Conservation (phyloP, 2,113 vertebrate species). For the Crotalus viridis region DNA sequence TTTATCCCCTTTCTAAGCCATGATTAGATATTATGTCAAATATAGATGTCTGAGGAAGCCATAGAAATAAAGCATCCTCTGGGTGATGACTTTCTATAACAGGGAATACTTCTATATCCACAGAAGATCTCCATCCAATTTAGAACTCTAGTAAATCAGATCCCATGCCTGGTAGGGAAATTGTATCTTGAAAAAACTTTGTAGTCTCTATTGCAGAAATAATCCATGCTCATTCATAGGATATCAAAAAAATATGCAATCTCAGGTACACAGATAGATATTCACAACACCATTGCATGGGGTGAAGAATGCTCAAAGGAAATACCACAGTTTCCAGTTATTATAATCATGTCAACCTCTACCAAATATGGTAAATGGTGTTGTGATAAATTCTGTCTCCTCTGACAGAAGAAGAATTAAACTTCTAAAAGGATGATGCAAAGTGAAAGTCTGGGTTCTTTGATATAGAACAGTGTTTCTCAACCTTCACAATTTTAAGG, state of each 20-base stretch:
- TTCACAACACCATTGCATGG: neutral
- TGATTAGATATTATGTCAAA: neutral
- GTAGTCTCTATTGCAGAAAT: neutral
- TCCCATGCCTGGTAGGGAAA: neutral
- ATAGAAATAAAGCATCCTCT: neutral
- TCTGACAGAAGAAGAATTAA: neutral
- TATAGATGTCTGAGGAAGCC: neutral
- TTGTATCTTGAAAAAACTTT: neutral
- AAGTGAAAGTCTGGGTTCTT: neutral
- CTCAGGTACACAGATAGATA: neutral
- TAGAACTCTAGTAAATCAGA: neutral
- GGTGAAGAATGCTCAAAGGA: neutral
- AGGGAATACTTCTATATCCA: neutral
- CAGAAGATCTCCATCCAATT: neutral
- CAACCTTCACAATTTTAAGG: too few relatives aligned
- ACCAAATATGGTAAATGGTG: neutral
- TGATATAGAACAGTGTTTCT: neutral
- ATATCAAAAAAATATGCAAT: neutral
- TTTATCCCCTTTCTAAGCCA: neutral
- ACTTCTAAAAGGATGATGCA: neutral
- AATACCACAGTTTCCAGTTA: neutral
- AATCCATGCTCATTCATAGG: neutral
- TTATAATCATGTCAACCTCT: neutral
- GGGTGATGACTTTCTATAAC: neutral
- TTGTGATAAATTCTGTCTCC: neutral